These are phyloP conservation scores for Actinia tenebrosa DNA, from an alignment of 64 coral and sea anemone genomes.

Conservation along the genomic window DNA sequence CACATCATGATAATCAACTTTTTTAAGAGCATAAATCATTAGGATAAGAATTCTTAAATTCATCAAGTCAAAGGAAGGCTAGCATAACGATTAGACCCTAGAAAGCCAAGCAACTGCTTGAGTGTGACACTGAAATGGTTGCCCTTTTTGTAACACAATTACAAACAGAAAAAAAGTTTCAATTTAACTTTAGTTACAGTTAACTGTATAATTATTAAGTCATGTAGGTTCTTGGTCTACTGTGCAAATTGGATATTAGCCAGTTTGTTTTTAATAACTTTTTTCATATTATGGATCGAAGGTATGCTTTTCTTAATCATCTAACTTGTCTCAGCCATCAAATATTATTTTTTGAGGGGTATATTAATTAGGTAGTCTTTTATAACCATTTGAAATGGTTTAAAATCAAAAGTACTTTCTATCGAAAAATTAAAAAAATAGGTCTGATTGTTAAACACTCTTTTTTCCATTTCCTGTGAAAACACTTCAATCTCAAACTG, in stretches of 20 bases:
- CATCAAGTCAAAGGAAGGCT: neutral
- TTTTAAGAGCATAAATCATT: neutral
- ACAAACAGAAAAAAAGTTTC: neutral
- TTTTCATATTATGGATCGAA: neutral
- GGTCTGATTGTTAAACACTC: neutral
- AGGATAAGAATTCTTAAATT: neutral
- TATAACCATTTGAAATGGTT: neutral
- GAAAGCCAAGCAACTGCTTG: neutral
- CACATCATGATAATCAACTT: neutral
- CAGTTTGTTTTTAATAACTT: neutral
- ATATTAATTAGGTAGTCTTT: neutral
- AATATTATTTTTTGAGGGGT: neutral
- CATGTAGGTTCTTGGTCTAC: neutral
- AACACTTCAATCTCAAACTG: neutral
- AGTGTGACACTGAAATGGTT: neutral
- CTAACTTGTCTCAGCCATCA: neutral
- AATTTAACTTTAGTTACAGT: neutral
- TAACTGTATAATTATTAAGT: neutral
- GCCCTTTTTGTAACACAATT: neutral
- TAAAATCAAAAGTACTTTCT: neutral
- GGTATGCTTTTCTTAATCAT: neutral
- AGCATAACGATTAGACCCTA: neutral
- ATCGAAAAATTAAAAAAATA: neutral
- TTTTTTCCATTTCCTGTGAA: neutral
- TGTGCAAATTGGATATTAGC: neutral